Conservation (phyloP, 2,888 invertebrate genomes). For the Andrena haemorrhoa region DNA sequence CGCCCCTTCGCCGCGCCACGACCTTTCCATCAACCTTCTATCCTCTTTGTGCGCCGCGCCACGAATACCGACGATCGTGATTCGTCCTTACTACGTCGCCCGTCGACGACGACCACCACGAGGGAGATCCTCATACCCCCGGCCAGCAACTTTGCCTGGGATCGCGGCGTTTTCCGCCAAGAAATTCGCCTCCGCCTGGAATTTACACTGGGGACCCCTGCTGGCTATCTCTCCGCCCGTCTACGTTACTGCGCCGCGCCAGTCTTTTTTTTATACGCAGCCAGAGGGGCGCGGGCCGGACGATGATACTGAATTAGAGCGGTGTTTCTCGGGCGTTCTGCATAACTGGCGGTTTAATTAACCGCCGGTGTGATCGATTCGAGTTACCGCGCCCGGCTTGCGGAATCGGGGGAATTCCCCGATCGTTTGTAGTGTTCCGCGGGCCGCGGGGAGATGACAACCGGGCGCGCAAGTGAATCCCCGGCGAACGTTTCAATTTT, state of each 20-base stretch:
- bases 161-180: neutral
- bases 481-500: slow-evolving; percentile 57
- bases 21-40: slow-evolving; percentile 72
- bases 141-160: slow-evolving; percentile 38
- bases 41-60: slow-evolving; percentile 72
- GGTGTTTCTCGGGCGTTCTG: too few species aligned
- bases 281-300: neutral
- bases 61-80: slow-evolving; percentile 72
- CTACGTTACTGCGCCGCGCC: neutral
- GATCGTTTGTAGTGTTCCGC: too few species aligned
- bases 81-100: slow-evolving; percentile 67
- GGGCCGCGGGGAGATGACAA: too few species aligned
- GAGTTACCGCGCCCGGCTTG: too few species aligned
- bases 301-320: neutral
- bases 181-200: slow-evolving; percentile 16
- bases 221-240: neutral
- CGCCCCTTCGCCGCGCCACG: slow-evolving; percentile 53
- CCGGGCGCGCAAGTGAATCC: too few species aligned
- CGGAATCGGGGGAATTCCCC: too few species aligned
- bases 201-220: neutral
- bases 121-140: slow-evolving; percentile 12
- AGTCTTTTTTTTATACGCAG: neutral
- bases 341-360: too few species aligned
- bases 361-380: too few species aligned
- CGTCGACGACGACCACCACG: slow-evolving; percentile 26